A percentile compares a stretch with the other conserved stretches of the same genome.
Conservation (phyloP, 2,888 invertebrate genomes). For the Pristionchus mayeri region DNA sequence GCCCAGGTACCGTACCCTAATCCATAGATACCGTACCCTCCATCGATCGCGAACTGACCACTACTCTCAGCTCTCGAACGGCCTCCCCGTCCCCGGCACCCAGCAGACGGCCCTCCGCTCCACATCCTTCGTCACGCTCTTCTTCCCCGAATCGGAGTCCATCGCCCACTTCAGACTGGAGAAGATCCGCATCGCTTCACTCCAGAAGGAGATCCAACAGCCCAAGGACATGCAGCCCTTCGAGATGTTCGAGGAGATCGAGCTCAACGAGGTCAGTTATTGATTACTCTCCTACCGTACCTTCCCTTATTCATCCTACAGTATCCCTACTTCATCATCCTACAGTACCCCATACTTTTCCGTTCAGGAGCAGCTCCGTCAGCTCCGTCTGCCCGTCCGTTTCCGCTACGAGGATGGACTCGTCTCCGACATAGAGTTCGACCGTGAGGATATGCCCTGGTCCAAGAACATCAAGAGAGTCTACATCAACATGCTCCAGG, state of each 20-base stretch:
- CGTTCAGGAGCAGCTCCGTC: too few species aligned
- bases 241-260: slow-evolving; percentile 23
- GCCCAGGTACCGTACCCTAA: slow-evolving; percentile 37
- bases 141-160: background rate
- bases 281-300: background rate
- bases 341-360: too few species aligned
- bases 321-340: background rate
- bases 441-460: too few species aligned
- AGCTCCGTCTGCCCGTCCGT: too few species aligned
- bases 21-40: too few species aligned
- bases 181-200: slow-evolving; percentile 15
- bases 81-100: slow-evolving; percentile 64
- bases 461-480: too few species aligned
- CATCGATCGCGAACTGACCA: too few species aligned
- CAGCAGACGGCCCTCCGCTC: slow-evolving; percentile 65
- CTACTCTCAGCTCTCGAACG: slow-evolving; percentile 62
- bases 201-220: slow-evolving; percentile 10
- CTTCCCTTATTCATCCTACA: background rate
- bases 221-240: slow-evolving; percentile 44
- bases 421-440: too few species aligned
- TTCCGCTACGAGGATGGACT: too few species aligned
- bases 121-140: slow-evolving; percentile 60
- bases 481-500: slow-evolving; percentile 70
- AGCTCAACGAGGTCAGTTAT: background rate
- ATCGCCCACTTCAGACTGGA: slow-evolving; percentile 9